Evolutionary conservation across 2,888 invertebrate species (phyloP), one percentile per base, ranked within the genome.

Genomic region (Trichopoda pennipes): DNA sequence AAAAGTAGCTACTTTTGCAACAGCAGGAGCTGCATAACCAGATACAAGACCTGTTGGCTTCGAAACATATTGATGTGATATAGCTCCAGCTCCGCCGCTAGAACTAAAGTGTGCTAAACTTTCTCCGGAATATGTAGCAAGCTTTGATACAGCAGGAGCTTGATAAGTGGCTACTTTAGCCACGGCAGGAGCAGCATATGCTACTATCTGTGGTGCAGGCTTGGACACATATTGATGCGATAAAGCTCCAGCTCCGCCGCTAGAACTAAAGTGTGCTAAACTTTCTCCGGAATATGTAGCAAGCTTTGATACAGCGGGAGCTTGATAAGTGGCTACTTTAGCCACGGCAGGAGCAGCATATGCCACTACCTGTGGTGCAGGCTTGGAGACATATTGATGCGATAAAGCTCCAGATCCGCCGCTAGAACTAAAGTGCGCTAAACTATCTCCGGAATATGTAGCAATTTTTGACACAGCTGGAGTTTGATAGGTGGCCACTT

Each of bases 321-420:
- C 79, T 21, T 77, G 0, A 80, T 28, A 8, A 21, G 81, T 8
- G 87, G 35, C 53, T 2, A 85, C 80, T 55, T 84, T 80, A 3
- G 82, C 74, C 23, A 83, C 60, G 8, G 85, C 82, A 44, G 85
- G 84, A 14, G 75, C 77, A 10, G 72, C 74, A 68, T 84, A 84
- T 4, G 63, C 53, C 3, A 28, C 64, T 2, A 44, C 32, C 21
- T 63, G 73, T 14, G 44, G 63, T 2, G 63, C 44, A 0, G 89
- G 88, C 9, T 88, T 86, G 1, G 89, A 88, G 1, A 88, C 86
- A 44, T 84, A 84, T 16, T 86, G 85, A 61, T 85, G 85, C 0
- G 85, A 84, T 49, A 83, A 56, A 2, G 84, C 76, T 7, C 73
- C 66, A 10, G 81, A 80, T 0, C 83, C 87, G 3, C 86, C 86